Percentiles rank a stretch among this genome's conserved stretches.
These are phyloP conservation scores for Oryzias melastigma DNA, from an alignment of 2,113 vertebrate genomes.

Conservation along the genomic window DNA sequence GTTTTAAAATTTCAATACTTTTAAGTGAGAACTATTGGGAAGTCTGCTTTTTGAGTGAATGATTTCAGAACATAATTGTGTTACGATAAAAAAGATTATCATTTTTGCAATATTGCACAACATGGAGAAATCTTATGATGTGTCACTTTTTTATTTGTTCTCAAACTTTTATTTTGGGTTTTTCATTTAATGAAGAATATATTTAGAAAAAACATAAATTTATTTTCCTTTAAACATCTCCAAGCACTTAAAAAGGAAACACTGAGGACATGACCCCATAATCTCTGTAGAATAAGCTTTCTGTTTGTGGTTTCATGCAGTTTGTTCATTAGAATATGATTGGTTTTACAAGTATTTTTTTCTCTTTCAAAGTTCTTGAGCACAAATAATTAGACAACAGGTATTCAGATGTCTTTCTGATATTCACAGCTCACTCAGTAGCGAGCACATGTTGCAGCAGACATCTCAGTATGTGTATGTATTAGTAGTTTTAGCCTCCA, in stretches of 20 bases:
- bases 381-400: neutral
- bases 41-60: no score
- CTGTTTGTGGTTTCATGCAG: constrained; percentile 4
- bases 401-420: constrained; percentile 13
- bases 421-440: constrained; percentile 50
- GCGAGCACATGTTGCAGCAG: constrained; percentile 69
- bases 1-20: no score
- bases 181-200: no score
- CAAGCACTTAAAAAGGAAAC: neutral
- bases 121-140: neutral
- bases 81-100: no score
- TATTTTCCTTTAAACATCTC: neutral
- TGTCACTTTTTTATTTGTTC: neutral
- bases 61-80: no score
- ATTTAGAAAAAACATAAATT: no score
- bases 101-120: no score
- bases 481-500: constrained; percentile 73
- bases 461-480: constrained; percentile 65
- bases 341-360: neutral
- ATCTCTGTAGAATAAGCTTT: neutral
- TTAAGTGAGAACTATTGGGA: no score
- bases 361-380: constrained; percentile 8
- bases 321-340: neutral
- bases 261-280: neutral
- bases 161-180: no score